Conservation (phyloP, 2,113 vertebrate species). For the Puffinus mauretanicus region DNA sequence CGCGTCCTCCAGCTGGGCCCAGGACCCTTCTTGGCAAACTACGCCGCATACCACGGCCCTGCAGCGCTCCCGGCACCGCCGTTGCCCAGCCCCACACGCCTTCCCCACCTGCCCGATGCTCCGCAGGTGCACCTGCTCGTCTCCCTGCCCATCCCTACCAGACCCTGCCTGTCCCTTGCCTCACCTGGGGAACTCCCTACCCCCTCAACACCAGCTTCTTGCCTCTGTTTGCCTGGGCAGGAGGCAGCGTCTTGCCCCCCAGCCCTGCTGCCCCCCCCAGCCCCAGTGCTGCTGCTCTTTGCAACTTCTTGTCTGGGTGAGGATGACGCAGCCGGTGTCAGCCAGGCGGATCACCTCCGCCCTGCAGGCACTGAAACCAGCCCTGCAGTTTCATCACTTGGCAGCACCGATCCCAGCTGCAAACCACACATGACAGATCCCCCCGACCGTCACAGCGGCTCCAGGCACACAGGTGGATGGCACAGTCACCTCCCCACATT, state of each 20-base stretch:
- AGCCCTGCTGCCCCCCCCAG: not conserved
- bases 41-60: accelerated
- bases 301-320: not conserved
- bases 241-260: not conserved
- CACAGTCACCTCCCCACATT: not conserved
- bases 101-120: not conserved
- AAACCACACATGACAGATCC: not conserved
- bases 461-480: not conserved
- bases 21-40: not conserved
- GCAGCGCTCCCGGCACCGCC: accelerated
- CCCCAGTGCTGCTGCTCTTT: not conserved
- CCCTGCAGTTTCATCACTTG: not conserved
- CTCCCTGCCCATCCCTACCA: not conserved
- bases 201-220: not conserved
- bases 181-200: not conserved
- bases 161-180: not conserved
- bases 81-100: accelerated
- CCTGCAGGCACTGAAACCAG: slow-evolving; percentile 45
- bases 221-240: not conserved
- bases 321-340: not conserved
- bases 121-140: accelerated
- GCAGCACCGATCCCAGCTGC: not conserved
- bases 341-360: not conserved
- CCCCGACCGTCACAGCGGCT: accelerated
- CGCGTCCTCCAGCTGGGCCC: slow-evolving; percentile 9